Evolutionary conservation across 2,113 vertebrate genomes (phyloP), one percentile per base, ranked within the genome.

Genomic region (Saccopteryx bilineata): DNA sequence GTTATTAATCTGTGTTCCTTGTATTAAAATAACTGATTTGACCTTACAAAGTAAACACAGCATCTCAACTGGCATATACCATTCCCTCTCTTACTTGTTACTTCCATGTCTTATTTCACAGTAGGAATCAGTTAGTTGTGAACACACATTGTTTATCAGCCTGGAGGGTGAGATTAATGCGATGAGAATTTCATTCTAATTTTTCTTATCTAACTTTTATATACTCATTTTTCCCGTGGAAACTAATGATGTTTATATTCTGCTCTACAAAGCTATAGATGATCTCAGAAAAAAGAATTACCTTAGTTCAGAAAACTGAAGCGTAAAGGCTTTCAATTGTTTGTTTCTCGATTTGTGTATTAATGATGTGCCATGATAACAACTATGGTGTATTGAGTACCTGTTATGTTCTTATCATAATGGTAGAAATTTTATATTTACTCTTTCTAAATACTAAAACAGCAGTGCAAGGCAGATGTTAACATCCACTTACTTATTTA

Each of bases 371-470:
- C 78, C 66, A 48, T 50, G 81, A 56, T 69, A 48, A 63, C 61
- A 95, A 31, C 17, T 48, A 52, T 9, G 60, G 17, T 80, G 10
- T 66, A 46, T 21, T 31, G 26, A 58, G 3, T 21, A 63, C 23
- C 21, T 85, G 14, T 71, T 89, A 18, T 58, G 3, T 81, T 60
- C 13, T 58, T 93, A 17, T n/a, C 14, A 56, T 65, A 68, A 78
- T 72, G 26, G 5, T 86, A 33, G 48, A 28, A 69, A 74, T 26
- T 87, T 80, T 68, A 61, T 78, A 65, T 39, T 93, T 21, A 69
- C 39, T 83, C 12, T 75, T 79, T 92, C n/a, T 84, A 87, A 87
- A 58, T 93, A 61, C 56, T 85, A 84, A 80, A 71, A 26, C 31
- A 89, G 60, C 12, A 69, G 5, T 69, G 17, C 11, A 71, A 81